Evolutionary conservation across 1,140 invertebrate species (phyloP).

Genomic region (Geopemphigus sp.): DNA sequence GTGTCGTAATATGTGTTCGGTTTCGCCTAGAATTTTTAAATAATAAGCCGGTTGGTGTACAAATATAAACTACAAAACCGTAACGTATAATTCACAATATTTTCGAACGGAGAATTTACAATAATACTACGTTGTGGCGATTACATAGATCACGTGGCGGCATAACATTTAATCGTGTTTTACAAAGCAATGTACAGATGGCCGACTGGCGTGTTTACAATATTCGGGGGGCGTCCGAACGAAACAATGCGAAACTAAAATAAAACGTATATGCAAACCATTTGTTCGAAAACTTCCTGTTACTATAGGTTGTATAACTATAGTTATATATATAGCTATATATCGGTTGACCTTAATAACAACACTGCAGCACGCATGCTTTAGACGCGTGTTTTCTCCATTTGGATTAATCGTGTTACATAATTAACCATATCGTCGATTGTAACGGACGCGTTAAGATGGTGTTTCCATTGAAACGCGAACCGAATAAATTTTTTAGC

Average conservation of each 20-base stretch:
- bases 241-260: constrained; percentile 18
- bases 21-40: no score
- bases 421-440: neutral
- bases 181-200: constrained; percentile 2
- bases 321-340: no score
- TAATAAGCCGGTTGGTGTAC: no score
- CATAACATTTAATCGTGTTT: constrained; percentile 4
- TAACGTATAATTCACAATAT: no score
- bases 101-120: neutral
- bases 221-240: constrained; percentile 19
- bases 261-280: neutral
- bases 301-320: no score
- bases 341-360: constrained; percentile 17
- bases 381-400: neutral
- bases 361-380: neutral
- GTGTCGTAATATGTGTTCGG: no score
- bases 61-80: no score
- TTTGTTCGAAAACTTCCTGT: constrained; percentile 29
- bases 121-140: neutral
- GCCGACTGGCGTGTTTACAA: neutral
- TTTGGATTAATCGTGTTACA: constrained; percentile 11
- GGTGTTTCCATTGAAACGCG: neutral
- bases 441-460: constrained; percentile 1
- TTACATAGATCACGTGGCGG: neutral
- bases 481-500: neutral